These are phyloP conservation scores for Ailuropoda melanoleuca DNA, from an alignment of 2,113 vertebrate species.

Conservation along the genomic window DNA sequence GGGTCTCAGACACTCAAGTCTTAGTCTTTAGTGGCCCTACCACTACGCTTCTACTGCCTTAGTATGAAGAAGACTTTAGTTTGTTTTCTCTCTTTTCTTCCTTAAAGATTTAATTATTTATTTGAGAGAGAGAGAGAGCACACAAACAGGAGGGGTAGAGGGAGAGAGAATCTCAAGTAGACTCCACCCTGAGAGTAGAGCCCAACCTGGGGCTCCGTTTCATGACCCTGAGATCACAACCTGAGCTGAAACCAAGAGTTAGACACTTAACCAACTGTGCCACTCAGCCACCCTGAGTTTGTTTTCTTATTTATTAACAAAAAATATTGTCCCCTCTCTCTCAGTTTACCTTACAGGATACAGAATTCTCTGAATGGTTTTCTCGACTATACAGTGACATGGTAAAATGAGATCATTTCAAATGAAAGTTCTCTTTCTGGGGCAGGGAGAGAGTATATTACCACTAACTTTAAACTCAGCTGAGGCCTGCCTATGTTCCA, in stretches of 20 bases:
- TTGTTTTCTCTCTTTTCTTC: neutral
- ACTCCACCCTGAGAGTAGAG: neutral
- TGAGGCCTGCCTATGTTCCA: neutral
- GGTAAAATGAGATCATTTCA: neutral
- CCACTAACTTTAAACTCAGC: neutral
- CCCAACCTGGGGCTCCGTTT: neutral
- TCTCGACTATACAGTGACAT: neutral
- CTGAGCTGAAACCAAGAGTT: neutral
- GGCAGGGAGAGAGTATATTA: neutral
- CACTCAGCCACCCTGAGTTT: neutral
- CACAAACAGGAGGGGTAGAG: neutral
- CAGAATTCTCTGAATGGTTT: neutral
- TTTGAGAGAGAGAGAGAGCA: neutral
- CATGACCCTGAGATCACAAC: neutral
- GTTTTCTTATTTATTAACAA: conserved; percentile 34
- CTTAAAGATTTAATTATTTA: neutral
- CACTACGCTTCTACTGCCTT: neutral
- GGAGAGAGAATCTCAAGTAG: neutral
- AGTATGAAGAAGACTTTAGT: neutral
- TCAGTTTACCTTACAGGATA: neutral
- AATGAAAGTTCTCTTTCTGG: neutral
- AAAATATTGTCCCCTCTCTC: neutral
- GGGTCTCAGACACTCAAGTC: neutral
- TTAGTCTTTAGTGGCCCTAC: neutral
- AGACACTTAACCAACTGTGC: neutral